A percentile compares a stretch with the other conserved stretches of the same genome.
phyloP scores from a whole-genome alignment of 2,113 vertebrate species.

The Gracilinanus agilis region DNA sequence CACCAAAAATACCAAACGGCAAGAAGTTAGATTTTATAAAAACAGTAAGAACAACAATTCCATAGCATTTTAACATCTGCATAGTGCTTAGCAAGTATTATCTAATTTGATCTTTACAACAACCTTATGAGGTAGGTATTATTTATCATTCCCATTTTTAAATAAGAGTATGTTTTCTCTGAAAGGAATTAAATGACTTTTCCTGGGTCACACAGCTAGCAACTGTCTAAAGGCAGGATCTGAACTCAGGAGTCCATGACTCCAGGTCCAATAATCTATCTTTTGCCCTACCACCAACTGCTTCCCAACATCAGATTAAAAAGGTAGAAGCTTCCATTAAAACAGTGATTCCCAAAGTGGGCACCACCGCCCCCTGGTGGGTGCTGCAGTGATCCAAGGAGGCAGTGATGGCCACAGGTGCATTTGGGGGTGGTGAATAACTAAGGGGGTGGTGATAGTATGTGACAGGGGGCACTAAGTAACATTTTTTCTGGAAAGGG shows the following conservation, averaged over 20 bases:
- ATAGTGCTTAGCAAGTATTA: background rate
- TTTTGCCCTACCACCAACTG: background rate
- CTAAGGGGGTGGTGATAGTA: no score
- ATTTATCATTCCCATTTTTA: background rate
- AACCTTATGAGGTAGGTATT: background rate
- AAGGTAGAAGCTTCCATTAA: background rate
- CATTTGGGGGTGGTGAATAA: no score
- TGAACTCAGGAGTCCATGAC: background rate
- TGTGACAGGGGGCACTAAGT: no score
- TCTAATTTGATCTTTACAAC: background rate
- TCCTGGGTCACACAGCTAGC: background rate
- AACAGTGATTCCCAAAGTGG: no score
- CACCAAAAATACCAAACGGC: constrained; percentile 73
- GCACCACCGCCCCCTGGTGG: no score
- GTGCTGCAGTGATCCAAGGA: no score
- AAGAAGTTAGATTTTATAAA: constrained; percentile 69
- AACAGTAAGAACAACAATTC: constrained; percentile 55
- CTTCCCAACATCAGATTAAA: background rate
- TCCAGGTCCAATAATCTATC: background rate
- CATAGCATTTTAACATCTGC: background rate
- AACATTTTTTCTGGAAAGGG: no score
- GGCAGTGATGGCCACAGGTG: no score
- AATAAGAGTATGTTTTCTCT: background rate
- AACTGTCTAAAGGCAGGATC: background rate
- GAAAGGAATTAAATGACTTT: background rate